phyloP scores from a whole-genome alignment of 2,113 vertebrate genomes.

The Hydrolagus affinis region DNA sequence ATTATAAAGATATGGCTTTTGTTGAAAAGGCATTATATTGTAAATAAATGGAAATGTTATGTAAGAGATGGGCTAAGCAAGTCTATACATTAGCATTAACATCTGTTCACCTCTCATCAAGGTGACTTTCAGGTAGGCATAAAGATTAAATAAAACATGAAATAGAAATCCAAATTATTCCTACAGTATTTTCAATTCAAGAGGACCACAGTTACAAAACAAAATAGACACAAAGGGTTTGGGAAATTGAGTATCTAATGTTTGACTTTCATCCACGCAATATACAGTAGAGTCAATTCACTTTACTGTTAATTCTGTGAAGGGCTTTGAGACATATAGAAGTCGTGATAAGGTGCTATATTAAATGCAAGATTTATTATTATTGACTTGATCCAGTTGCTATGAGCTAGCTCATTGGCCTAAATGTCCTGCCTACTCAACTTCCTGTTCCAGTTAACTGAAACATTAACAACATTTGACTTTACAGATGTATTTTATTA shows the following conservation, averaged over 20 bases:
- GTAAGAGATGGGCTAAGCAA: background rate
- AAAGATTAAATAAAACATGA: constrained; percentile 17
- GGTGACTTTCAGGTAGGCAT: no score
- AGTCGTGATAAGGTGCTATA: no score
- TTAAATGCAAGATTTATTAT: no score
- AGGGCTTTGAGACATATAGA: no score
- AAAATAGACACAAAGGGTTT: background rate
- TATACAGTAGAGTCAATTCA: no score
- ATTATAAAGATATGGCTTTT: constrained; percentile 38
- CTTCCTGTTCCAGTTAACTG: no score
- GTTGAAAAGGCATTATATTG: background rate
- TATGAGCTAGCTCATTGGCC: no score
- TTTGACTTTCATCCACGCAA: no score
- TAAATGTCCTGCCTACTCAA: no score
- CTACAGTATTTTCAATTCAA: background rate
- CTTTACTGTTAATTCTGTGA: no score
- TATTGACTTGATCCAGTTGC: no score
- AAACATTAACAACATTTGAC: background rate
- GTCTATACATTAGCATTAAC: constrained; percentile 17
- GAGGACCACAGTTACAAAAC: background rate
- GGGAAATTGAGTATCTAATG: background rate
- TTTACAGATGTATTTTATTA: background rate
- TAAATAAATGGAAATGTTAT: constrained; percentile 29
- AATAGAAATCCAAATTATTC: background rate
- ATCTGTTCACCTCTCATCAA: constrained; percentile 20